A percentile compares a stretch with the other conserved stretches of the same genome.
Evolutionary conservation across 2,797 vertebrate species (phyloP).

Genomic region (Cichlasoma orientale): DNA sequence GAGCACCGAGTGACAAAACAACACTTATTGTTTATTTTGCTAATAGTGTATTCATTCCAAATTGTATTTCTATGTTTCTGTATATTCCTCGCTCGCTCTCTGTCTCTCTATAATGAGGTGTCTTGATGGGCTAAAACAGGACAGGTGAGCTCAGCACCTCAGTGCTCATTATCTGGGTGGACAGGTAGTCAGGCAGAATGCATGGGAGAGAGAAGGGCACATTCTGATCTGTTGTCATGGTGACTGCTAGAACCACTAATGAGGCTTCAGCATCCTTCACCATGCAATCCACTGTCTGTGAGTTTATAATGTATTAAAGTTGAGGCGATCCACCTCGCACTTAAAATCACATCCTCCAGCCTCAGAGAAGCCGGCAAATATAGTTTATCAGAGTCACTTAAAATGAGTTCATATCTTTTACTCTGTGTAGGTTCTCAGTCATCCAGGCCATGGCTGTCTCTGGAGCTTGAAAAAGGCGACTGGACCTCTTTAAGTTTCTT

Average conservation of each 20-base stretch:
- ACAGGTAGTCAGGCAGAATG: constrained; percentile 39
- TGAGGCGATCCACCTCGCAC: not conserved
- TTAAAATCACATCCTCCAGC: not conserved
- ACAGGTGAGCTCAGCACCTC: constrained; percentile 47
- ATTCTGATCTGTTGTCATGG: constrained; percentile 21
- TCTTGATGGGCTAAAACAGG: constrained; percentile 22
- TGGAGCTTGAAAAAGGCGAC: no score
- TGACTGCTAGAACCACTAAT: constrained; percentile 43
- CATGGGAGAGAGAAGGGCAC: not conserved
- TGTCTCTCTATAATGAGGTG: constrained; percentile 46
- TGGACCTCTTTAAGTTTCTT: no score
- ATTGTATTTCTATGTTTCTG: not conserved
- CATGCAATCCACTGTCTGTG: not conserved
- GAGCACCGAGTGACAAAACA: not conserved
- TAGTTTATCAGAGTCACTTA: not conserved
- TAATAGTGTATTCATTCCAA: not conserved
- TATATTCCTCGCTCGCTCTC: not conserved
- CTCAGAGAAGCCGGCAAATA: not conserved
- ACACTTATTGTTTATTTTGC: not conserved
- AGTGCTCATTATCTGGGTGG: constrained; percentile 50
- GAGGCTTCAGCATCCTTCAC: constrained; percentile 36
- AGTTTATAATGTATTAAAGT: not conserved
- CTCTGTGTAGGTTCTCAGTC: not conserved
- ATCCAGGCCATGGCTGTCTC: no score
- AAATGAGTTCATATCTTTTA: not conserved